phyloP scores from a whole-genome alignment of 2,113 vertebrate genomes.

The cattle (Bos taurus) region ARS-UCD2.0 NC_037350.1:227501-228000 shows the following conservation, averaged over 20 bases:
- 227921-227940: neutral
- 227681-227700: neutral
- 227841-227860: neutral
- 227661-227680: constrained; percentile 24
- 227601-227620: neutral
- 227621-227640: neutral
- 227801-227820: neutral
- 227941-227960: neutral
- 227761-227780: neutral
- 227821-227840: neutral
- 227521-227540: neutral
- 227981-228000: neutral
- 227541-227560: neutral
- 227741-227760: neutral
- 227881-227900: neutral
- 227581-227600: neutral
- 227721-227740: neutral
- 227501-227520: neutral
- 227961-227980: neutral
- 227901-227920: neutral
- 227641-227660: neutral
- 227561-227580: neutral
- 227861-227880: neutral
- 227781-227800: neutral
- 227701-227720: constrained; percentile 2